Base-by-base conservation (phyloP, 2,888 invertebrate genomes). In the Cartodere bifasciata region DNA sequence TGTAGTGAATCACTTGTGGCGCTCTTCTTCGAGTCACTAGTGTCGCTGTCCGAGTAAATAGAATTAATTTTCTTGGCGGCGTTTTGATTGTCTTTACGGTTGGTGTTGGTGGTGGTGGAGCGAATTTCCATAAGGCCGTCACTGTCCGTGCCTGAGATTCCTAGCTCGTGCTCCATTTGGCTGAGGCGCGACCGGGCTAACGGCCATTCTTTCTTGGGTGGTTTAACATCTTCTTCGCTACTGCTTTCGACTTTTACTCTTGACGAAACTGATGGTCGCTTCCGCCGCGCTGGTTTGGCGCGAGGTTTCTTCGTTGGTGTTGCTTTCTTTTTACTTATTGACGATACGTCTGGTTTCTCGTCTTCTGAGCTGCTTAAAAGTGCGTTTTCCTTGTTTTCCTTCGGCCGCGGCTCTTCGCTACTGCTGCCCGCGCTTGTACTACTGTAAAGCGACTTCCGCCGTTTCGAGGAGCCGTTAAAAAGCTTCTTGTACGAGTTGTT, bases 21-120 rank as follows among this genome's bases (percentile, higher is more conserved):
- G 46, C 70, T 72, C 2, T 63, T 57, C 49, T 75, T 77, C 1
- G 77, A 68, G 17, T 61, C 53, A 12, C 62, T 56, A 41, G 59
- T 65, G 46, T 82, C 81, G 43, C 81, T 82, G 45, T 87, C 85
- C 0, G 87, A 86, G 58, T 87, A 88, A 45, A 87, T 86, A 37
- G 80, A 76, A 12, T 74, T 65, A n/a, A 72, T 68, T 34, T 69
- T 68, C 51, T 71, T 72, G n/a, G n/a, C n/a, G 39, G 64, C 61
- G 39, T 46, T 49, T 32, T 56, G 54, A 39, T 51, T 49, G 44
- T 55, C 56, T 42, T 67, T 70, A 16, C 30, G 34, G 23, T 41
- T 34, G 20, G 28, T 37, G 33, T 42, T 40, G 34, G 38, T 30
- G 44, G 63, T 60, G 27, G 70, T 63, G 16, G 64, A 64, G 45